Evolutionary conservation across 2,888 invertebrate species (phyloP).

Genomic region (Aphodius sticticus): DNA sequence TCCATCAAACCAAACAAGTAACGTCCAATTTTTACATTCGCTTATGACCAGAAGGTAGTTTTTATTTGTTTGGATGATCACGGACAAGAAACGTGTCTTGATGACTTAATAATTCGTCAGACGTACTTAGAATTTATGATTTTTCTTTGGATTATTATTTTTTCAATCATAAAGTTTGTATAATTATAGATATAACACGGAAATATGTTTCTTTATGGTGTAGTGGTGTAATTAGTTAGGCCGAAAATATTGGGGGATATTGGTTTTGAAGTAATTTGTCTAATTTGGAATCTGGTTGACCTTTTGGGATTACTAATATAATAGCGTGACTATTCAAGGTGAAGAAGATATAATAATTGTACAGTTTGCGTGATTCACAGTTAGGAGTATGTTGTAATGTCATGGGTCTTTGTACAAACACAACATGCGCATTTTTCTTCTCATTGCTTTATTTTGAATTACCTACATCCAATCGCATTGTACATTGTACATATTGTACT

Average conservation of each 20-base stretch:
- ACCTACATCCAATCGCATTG: neutral
- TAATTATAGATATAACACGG: neutral
- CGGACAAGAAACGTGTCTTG: neutral
- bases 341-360: neutral
- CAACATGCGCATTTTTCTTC: neutral
- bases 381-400: neutral
- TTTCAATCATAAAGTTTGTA: neutral
- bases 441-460: neutral
- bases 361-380: neutral
- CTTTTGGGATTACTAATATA: neutral
- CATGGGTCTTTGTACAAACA: neutral
- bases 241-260: neutral
- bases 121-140: neutral
- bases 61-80: neutral
- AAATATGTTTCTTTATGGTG: too few species aligned
- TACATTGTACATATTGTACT: too few species aligned
- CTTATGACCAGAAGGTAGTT: neutral
- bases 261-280: neutral
- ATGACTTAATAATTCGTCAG: neutral
- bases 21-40: neutral
- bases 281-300: slow-evolving; percentile 4
- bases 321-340: neutral
- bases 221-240: too few species aligned
- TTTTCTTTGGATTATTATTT: neutral
- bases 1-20: neutral